phyloP scores from a whole-genome alignment of 2,888 invertebrate species.

The Cerastoderma edule region DNA sequence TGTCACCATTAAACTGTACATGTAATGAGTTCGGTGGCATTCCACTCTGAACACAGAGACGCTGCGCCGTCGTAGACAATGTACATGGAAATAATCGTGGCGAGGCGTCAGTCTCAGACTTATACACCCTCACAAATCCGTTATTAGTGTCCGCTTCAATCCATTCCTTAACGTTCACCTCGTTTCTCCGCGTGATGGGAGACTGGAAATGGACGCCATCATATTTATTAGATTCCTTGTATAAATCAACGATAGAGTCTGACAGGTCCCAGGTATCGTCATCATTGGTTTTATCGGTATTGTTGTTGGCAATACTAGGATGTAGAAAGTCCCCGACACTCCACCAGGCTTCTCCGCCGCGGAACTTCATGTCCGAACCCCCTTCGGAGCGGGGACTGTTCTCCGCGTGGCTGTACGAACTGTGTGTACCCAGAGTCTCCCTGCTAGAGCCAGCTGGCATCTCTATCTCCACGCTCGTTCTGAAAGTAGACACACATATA shows the following conservation, averaged over 20 bases:
- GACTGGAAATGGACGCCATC: constrained; percentile 48
- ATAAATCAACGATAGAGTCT: constrained; percentile 81
- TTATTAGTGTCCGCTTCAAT: constrained; percentile 78
- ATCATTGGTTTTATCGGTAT: constrained; percentile 65
- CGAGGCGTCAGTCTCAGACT: constrained; percentile 71
- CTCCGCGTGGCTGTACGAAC: constrained; percentile 43
- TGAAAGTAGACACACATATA: constrained; percentile 41
- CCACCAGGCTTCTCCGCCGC: constrained; percentile 77
- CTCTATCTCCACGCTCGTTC: constrained; percentile 65
- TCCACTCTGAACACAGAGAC: constrained; percentile 81
- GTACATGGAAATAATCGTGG: constrained; percentile 82
- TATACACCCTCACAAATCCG: constrained; percentile 82
- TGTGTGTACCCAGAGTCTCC: constrained; percentile 55
- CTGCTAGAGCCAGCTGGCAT: constrained; percentile 61
- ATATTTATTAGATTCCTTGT: constrained; percentile 69
- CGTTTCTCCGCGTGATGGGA: constrained; percentile 24
- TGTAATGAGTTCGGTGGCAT: constrained; percentile 81
- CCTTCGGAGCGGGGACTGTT: constrained; percentile 15
- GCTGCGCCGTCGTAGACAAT: constrained; percentile 81
- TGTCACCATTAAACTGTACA: constrained; percentile 83
- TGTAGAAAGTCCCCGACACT: constrained; percentile 72
- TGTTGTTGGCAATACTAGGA: constrained; percentile 63
- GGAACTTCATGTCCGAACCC: constrained; percentile 38
- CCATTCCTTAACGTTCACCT: constrained; percentile 75
- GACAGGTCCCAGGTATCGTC: constrained; percentile 83